phyloP scores from a whole-genome alignment of 2,888 invertebrate genomes.

The Lithophane ornitopus region DNA sequence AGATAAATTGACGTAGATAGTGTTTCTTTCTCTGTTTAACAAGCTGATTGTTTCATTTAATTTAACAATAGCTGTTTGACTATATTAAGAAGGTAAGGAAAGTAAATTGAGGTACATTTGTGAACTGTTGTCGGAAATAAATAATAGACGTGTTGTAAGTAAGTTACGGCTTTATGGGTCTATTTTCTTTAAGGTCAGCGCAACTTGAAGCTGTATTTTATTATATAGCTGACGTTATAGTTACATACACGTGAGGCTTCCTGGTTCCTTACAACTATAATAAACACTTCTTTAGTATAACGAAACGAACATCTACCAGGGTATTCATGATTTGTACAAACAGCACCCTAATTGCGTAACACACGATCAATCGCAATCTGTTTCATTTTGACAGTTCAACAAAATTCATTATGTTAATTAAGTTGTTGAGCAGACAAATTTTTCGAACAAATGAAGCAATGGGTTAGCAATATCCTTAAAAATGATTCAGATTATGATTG shows the following conservation, averaged over 20 bases:
- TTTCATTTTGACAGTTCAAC: no score
- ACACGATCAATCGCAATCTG: no score
- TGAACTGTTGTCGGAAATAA: conserved; percentile 44
- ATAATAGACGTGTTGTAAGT: conserved; percentile 39
- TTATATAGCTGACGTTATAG: conserved; percentile 28
- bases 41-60: conserved; percentile 63
- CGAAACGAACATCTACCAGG: neutral
- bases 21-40: conserved; percentile 81
- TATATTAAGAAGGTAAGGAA: conserved; percentile 48
- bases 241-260: neutral
- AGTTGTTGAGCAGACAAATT: no score
- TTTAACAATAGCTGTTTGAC: conserved; percentile 54
- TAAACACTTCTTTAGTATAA: neutral
- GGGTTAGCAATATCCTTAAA: no score
- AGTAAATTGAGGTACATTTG: conserved; percentile 45
- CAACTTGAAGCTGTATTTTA: conserved; percentile 18
- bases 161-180: conserved; percentile 16
- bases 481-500: no score
- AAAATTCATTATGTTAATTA: no score
- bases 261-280: neutral
- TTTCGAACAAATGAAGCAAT: no score
- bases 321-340: neutral
- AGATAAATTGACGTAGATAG: conserved; percentile 86
- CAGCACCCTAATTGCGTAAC: no score
- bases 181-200: conserved; percentile 43